Evolutionary conservation across 2,113 vertebrate species (phyloP).

Genomic region (Thinocorus orbignyianus): DNA sequence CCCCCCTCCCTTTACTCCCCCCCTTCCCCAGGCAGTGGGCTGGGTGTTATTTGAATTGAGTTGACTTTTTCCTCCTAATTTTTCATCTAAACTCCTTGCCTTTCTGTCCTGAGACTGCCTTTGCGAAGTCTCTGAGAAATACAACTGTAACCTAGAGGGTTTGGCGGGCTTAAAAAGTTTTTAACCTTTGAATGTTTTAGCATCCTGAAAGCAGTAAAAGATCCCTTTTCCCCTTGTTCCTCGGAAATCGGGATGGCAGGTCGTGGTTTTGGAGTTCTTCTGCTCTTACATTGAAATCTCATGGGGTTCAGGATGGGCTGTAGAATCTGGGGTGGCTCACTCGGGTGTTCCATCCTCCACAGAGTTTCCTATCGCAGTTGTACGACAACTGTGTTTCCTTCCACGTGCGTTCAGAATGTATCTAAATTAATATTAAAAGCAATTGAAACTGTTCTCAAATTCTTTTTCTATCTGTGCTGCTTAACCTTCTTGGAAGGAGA

Average conservation of each 20-base stretch:
- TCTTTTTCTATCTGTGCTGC: rapidly evolving
- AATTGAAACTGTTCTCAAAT: neutral
- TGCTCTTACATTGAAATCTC: neutral
- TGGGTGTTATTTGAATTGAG: neutral
- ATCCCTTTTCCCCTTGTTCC: neutral
- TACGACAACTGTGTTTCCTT: neutral
- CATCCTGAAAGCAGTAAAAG: rapidly evolving
- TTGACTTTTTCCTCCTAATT: neutral
- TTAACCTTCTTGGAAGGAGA: rapidly evolving
- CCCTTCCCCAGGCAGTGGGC: no score
- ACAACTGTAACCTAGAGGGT: rapidly evolving
- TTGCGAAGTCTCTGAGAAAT: neutral
- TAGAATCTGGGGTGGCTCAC: neutral
- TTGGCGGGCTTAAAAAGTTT: neutral
- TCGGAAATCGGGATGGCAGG: neutral
- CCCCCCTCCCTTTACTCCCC: no score
- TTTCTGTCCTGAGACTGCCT: neutral
- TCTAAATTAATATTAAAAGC: neutral
- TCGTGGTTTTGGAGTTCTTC: neutral
- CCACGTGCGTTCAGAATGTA: neutral
- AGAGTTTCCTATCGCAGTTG: rapidly evolving
- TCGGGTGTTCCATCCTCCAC: rapidly evolving
- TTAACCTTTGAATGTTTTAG: neutral
- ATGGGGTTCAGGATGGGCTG: rapidly evolving
- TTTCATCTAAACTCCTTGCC: rapidly evolving